Conservation (phyloP, 2,797 vertebrate genomes). For the Chelon labrosus region DNA sequence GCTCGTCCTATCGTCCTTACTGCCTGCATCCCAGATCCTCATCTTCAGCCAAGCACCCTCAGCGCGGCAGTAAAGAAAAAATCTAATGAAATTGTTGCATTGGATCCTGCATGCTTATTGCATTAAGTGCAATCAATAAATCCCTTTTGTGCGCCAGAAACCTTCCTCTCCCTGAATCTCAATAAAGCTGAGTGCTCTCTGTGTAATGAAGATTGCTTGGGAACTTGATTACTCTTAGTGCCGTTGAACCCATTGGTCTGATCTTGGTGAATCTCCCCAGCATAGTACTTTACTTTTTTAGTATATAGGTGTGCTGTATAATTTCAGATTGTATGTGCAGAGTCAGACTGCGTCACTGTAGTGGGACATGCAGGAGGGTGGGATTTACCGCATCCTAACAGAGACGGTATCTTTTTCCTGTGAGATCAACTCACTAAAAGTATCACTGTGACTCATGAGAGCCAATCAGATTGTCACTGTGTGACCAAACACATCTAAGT, state of each 20-base stretch:
- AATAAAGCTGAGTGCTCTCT: conserved; percentile 87
- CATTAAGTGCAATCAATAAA: conserved; percentile 89
- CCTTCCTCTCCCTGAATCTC: conserved; percentile 76
- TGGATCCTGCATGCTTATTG: conserved; percentile 84
- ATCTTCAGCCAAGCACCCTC: conserved; percentile 38
- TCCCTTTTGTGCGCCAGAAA: conserved; percentile 78
- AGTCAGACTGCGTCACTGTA: conserved; percentile 38
- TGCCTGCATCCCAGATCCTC: conserved; percentile 25
- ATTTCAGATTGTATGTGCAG: conserved; percentile 36
- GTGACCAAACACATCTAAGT: conserved; percentile 35
- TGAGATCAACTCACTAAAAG: conserved; percentile 13
- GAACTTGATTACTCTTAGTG: conserved; percentile 83
- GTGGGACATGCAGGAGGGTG: not conserved
- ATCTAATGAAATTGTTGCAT: conserved; percentile 80
- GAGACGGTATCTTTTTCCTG: conserved; percentile 25
- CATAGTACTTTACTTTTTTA: conserved; percentile 56
- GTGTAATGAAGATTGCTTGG: conserved; percentile 86
- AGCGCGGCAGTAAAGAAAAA: conserved; percentile 63
- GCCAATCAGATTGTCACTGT: conserved; percentile 25
- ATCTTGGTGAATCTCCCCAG: conserved; percentile 66
- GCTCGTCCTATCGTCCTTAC: conserved; percentile 47
- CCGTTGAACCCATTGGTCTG: conserved; percentile 56
- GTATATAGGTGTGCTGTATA: conserved; percentile 46
- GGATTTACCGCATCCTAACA: conserved; percentile 27
- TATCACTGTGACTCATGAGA: conserved; percentile 16